Conservation (phyloP, 2,888 invertebrate genomes). For the Calameuta idolon region DNA sequence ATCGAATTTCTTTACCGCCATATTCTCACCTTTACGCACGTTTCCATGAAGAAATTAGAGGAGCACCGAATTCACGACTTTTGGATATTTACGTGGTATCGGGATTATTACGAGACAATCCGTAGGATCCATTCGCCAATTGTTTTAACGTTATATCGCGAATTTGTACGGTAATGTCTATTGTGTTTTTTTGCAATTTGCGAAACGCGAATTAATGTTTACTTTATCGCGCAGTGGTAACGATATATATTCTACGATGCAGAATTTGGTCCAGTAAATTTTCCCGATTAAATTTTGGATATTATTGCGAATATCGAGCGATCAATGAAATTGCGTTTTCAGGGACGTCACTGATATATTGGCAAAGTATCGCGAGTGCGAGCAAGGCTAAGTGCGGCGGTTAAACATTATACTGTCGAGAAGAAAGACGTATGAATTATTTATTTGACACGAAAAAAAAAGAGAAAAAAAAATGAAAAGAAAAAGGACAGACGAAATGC, state of each 20-base stretch:
- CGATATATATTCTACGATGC: not conserved
- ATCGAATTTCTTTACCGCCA: not conserved
- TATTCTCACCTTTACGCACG: not conserved
- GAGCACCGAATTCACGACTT: not conserved
- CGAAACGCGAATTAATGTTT: not conserved
- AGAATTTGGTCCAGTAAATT: not conserved
- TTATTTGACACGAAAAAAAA: slow-evolving; percentile 39
- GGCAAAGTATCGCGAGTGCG: slow-evolving; percentile 27
- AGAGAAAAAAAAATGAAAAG: slow-evolving; percentile 5
- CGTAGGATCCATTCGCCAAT: not conserved
- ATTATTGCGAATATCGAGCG: not conserved
- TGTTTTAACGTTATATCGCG: not conserved
- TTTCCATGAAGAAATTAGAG: not conserved
- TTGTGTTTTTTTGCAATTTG: not conserved
- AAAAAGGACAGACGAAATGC: slow-evolving; percentile 1
- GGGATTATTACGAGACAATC: not conserved
- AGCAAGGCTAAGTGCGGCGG: slow-evolving; percentile 35
- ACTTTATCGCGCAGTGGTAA: not conserved
- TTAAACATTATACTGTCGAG: slow-evolving; percentile 37
- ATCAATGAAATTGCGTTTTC: not conserved
- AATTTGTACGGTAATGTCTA: not conserved
- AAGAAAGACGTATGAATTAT: slow-evolving; percentile 44
- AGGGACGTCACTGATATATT: not conserved
- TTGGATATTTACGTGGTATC: not conserved
- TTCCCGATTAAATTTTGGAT: not conserved